Percentiles rank a stretch among this genome's conserved stretches.
phyloP scores from a whole-genome alignment of 1,140 invertebrate species.

The Platorchestia sp. region DNA sequence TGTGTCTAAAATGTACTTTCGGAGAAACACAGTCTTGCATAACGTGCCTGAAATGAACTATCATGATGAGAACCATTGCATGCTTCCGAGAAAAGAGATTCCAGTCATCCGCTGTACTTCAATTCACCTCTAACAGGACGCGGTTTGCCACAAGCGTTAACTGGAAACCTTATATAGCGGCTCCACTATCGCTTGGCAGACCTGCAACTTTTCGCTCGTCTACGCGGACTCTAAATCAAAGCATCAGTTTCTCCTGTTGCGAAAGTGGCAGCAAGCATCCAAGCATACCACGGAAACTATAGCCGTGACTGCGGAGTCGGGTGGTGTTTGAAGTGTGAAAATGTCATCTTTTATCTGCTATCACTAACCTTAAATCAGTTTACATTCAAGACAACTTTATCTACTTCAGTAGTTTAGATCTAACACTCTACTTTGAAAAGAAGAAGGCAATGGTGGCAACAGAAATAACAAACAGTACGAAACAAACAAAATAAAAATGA shows the following conservation, averaged over 20 bases:
- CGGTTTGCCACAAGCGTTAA: no score
- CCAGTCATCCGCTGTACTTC: no score
- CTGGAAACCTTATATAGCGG: no score
- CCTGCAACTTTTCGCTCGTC: no score
- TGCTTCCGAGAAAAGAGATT: no score
- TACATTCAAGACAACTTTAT: background rate
- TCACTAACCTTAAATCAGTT: background rate
- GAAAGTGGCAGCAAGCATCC: background rate
- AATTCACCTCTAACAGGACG: no score
- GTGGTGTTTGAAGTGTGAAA: background rate
- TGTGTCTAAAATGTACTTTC: no score
- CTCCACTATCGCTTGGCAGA: no score
- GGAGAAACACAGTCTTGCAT: no score
- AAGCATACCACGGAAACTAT: background rate
- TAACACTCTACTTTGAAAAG: background rate
- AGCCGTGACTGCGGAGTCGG: background rate
- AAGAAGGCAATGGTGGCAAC: background rate
- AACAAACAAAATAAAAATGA: no score
- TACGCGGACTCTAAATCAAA: background rate
- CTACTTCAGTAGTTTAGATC: background rate
- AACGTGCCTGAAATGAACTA: no score
- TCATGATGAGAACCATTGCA: no score
- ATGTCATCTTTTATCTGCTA: background rate
- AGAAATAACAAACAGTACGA: background rate
- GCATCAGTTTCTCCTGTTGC: background rate